Percentiles rank a stretch among this genome's conserved stretches.
Conservation (phyloP, 2,888 invertebrate genomes). For the Stenolophus ochropezus region DNA sequence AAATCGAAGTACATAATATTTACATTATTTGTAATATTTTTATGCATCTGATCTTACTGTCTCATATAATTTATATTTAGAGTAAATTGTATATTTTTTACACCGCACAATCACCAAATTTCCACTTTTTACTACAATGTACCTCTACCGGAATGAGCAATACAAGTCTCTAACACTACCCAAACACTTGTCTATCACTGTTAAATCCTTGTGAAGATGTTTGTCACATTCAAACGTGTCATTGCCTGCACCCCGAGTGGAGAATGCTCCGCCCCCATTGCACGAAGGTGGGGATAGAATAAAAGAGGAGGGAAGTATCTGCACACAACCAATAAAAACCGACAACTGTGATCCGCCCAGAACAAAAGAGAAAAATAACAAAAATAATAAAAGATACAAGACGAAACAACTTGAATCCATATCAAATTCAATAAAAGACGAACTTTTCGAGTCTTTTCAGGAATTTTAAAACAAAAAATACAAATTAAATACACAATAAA, state of each 20-base stretch:
- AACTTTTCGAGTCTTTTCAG: no score
- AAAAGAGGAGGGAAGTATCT: slow-evolving; percentile 41
- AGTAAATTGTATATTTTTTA: no score
- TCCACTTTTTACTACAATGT: neutral
- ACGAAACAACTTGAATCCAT: neutral
- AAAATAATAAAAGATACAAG: neutral
- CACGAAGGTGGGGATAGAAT: slow-evolving; percentile 2
- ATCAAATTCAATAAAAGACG: no score
- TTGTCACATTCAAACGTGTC: slow-evolving; percentile 48
- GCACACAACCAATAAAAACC: slow-evolving; percentile 35
- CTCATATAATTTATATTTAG: neutral
- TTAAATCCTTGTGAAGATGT: slow-evolving; percentile 13
- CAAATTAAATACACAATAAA: neutral
- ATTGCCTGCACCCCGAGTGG: neutral
- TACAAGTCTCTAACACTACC: neutral
- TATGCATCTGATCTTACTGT: no score
- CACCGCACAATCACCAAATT: neutral
- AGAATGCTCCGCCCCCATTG: slow-evolving; percentile 16
- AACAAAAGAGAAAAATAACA: neutral
- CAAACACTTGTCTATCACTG: neutral
- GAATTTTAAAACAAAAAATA: no score
- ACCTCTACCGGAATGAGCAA: neutral
- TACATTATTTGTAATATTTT: no score
- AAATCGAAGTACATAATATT: no score
- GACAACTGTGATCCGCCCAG: neutral